Conservation (phyloP, 1,140 invertebrate genomes). For the Pemphigus obesinymphae region DNA sequence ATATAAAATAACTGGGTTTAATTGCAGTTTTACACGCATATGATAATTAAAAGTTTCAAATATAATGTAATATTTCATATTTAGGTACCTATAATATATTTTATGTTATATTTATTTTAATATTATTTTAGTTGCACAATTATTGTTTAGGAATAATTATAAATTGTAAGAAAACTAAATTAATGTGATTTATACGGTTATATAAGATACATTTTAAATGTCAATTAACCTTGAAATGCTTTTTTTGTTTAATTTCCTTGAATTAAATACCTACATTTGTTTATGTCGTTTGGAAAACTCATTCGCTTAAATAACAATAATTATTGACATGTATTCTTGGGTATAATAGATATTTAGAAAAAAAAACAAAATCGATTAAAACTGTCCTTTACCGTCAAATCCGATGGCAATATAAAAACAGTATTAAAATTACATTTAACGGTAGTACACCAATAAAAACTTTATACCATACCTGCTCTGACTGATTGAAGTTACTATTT, state of each 20-base stretch:
- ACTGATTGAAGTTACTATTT: not conserved
- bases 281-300: not conserved
- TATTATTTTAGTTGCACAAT: no score
- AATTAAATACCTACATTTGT: not conserved
- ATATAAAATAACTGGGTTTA: no score
- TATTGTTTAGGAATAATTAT: no score
- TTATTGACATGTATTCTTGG: not conserved
- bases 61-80: no score
- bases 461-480: not conserved
- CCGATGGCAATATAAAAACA: not conserved
- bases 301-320: not conserved
- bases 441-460: not conserved
- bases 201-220: no score
- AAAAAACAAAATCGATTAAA: not conserved
- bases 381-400: conserved; percentile 1
- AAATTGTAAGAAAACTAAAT: no score
- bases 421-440: not conserved
- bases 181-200: no score
- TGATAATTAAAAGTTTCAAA: no score
- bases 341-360: not conserved
- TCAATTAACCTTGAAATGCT: not conserved
- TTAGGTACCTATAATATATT: no score
- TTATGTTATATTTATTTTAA: no score
- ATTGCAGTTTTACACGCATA: no score
- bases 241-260: not conserved